Base-by-base conservation (phyloP, 1,140 invertebrate genomes). In the Neuroterus valhalla region DNA sequence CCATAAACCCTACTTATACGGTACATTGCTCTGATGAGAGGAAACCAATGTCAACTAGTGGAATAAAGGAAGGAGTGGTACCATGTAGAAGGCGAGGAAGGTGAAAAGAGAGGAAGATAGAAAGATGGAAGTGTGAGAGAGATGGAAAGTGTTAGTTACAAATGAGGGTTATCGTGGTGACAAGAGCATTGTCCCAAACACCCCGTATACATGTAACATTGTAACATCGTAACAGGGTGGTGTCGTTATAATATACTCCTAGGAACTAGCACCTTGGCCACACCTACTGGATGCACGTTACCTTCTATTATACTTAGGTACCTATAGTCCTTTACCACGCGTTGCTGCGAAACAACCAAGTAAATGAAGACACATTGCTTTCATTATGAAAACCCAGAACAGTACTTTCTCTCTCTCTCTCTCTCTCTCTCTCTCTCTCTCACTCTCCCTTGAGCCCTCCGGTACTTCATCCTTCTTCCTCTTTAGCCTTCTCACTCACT, bases 331-430 rank as follows among this genome's bases (percentile, higher is more conserved):
- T n/a, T n/a, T n/a, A 62, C 14, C 55, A 62, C 55, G 26, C 55
- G 55, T 62, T 62, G 31, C 55, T 68, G 75, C 79, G 82, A 82
- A 84, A 85, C 85, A 84, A 83, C 79, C 79, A 78, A 70, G 79
- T 81, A 86, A 86, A 86, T 86, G 85, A 86, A 86, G 84, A 85
- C 79, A 81, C 84, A 86, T 84, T 79, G 84, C 82, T 85, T 85
- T 85, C 85, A 86, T 86, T 86, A 86, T 85, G 80, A 85, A 78
- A 70, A 79, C 78, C 78, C 81, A 80, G 69, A 76, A 67, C 45
- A 71, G 55, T 62, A 62, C 55, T 62, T 15, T 43, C 19, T 38
- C 43, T 43, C 62, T 68, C 70, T 55, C 45, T 62, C 31, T 62
- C 66, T 43, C 17, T 15, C 42, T n/a, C n/a, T n/a, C n/a, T n/a